Evolutionary conservation across 1,140 invertebrate genomes (phyloP), one percentile per base, ranked within the genome.

Genomic region (Pinna nobilis): DNA sequence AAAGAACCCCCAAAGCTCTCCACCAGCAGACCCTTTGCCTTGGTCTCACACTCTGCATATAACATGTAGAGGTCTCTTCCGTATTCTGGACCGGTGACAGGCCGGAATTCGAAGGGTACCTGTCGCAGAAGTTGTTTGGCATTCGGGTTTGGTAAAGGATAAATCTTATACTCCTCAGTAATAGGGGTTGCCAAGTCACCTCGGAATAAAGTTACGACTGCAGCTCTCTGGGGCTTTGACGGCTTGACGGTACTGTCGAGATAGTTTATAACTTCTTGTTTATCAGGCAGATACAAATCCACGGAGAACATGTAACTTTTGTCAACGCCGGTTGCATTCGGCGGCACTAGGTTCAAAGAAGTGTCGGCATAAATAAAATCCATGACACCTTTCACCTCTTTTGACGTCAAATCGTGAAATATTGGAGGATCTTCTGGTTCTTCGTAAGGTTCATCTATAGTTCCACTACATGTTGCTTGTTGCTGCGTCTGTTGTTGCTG

Each of bases 101-200:
- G 81, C 33, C 81, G 55, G 49, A 80, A 63, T n/a, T 70, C 44
- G 41, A 73, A 82, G 1, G 79, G 76, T 2, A 82, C 80, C 55
- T 73, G 75, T 20, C 72, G 39, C 11, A 59, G 37, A 7, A 23
- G 64, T 6, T 30, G 70, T 9, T 73, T 30, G 18, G 65, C 44
- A 3, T n/a, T 67, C 11, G 77, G 77, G 0, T 76, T 70, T 5
- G 79, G 80, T 5, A 84, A 49, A 30, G 79, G 76, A 3, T 75
- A 76, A 4, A 85, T 77, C 25, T 79, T 28, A 57, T 84, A 81
- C 49, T 85, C 84, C 28, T 80, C 79, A 11, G 82, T 74, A 3
- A 69, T 57, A 13, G 78, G 80, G 6, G 69, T 64, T 30, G 47
- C 28, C 15, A 41, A 44, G 50, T 80, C 79, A 11, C 81, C 84